Evolutionary conservation across 2,888 invertebrate genomes (phyloP).

Genomic region (Hemithea aestivaria): DNA sequence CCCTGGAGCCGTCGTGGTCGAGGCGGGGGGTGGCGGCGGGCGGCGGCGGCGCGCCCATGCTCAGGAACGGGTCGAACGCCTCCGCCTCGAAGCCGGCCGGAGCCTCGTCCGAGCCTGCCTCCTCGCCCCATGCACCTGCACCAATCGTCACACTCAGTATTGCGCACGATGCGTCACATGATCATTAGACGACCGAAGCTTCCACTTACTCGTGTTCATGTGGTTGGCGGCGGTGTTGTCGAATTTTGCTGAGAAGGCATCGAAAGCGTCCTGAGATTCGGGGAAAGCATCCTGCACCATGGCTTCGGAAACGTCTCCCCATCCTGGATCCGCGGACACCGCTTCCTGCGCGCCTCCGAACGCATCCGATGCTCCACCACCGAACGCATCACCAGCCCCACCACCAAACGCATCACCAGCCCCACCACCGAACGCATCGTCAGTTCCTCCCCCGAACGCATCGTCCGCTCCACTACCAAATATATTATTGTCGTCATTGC

Average conservation of each 20-base stretch:
- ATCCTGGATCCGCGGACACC: conserved; percentile 40
- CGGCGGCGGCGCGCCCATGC: conserved; percentile 86
- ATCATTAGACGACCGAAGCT: not conserved
- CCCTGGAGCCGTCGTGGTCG: conserved; percentile 82
- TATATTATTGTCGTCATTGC: conserved; percentile 16
- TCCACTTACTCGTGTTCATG: conserved; percentile 47
- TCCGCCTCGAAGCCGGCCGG: conserved; percentile 84
- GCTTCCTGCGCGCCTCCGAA: conserved; percentile 27
- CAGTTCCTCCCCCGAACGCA: conserved; percentile 8
- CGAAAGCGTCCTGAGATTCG: conserved; percentile 81
- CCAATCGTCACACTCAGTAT: not conserved
- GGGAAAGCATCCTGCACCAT: conserved; percentile 54
- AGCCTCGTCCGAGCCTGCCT: conserved; percentile 37
- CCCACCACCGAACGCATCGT: conserved; percentile 7
- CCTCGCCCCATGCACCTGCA: conserved; percentile 63
- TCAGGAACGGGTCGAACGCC: conserved; percentile 89
- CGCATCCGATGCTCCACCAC: conserved; percentile 17
- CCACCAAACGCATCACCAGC: conserved; percentile 9
- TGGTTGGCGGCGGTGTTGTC: conserved; percentile 81
- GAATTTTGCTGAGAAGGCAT: conserved; percentile 94
- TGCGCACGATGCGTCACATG: no score
- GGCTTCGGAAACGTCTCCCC: conserved; percentile 45
- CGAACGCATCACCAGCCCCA: conserved; percentile 10
- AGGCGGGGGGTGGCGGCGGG: conserved; percentile 83
- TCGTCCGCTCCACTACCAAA: conserved; percentile 14